Conservation (phyloP, 2,888 invertebrate species). For the Idaea straminata region DNA sequence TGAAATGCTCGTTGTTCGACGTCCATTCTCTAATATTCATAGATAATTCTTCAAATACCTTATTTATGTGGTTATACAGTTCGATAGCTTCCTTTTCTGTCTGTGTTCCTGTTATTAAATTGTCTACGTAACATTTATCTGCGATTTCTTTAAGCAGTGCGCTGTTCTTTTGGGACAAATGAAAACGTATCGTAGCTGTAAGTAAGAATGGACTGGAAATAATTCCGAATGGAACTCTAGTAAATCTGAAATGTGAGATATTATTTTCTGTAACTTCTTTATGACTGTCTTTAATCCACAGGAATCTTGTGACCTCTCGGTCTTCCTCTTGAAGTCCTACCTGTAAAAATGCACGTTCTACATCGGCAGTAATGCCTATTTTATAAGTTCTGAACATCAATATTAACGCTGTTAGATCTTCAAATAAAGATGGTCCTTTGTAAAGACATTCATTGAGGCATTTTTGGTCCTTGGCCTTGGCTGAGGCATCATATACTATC, state of each 20-base stretch:
- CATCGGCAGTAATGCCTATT: slow-evolving; percentile 4
- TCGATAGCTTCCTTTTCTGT: background rate
- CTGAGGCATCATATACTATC: slow-evolving; percentile 7
- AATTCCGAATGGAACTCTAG: slow-evolving; percentile 19
- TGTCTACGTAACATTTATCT: slow-evolving; percentile 20
- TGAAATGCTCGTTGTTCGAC: slow-evolving; percentile 12
- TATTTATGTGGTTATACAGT: slow-evolving; percentile 7
- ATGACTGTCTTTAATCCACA: too few species aligned
- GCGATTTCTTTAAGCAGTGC: background rate
- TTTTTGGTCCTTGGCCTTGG: background rate
- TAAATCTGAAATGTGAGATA: slow-evolving; percentile 18
- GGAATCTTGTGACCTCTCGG: background rate
- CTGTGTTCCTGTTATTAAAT: slow-evolving; percentile 12
- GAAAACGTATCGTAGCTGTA: slow-evolving; percentile 10
- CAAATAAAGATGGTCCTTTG: too few species aligned
- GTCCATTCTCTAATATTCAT: slow-evolving; percentile 22
- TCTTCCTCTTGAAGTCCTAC: slow-evolving; percentile 12
- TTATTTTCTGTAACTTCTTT: slow-evolving; percentile 8
- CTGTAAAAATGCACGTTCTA: slow-evolving; percentile 17
- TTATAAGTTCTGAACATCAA: background rate
- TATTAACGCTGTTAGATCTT: too few species aligned
- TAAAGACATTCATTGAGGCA: background rate
- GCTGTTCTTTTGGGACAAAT: slow-evolving; percentile 7
- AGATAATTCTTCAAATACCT: slow-evolving; percentile 11
- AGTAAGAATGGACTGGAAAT: slow-evolving; percentile 25